Base-by-base conservation (phyloP, 2,888 invertebrate genomes). In the Calameuta idolon region DNA sequence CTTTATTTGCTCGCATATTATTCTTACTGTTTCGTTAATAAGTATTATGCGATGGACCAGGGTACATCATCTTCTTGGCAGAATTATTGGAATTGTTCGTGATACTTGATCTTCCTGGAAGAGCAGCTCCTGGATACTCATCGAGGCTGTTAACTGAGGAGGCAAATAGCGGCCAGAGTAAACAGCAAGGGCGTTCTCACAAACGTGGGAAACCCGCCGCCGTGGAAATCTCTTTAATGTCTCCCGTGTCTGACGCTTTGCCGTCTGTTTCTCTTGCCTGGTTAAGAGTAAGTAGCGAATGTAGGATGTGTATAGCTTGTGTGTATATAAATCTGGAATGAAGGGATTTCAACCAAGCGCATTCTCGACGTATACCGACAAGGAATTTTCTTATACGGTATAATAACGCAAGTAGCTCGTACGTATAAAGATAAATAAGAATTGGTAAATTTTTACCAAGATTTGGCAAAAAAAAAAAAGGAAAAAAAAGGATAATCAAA, bases 201-300 rank as follows among this genome's bases (percentile, higher is more conserved):
- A 78, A 84, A 84, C 84, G 84, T 84, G 84, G 83, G 85, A 84
- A 85, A 80, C 83, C 31, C 71, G 71, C 71, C 12, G 33, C 31
- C 33, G 71, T 71, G 31, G 71, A 71, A 71, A 71, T 71, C 31
- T 71, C 71, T 71, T 71, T 71, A 71, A 71, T 71, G 71, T 71
- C 71, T 71, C 71, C 31, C 71, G 71, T 34, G 71, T 34, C 31
- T 34, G 71, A 71, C 31, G 31, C 71, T 34, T 34, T 71, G 31
- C 71, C 71, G 71, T 34, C 71, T 15, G 31, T 71, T 71, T 34
- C 31, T 34, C 71, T 71, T 34, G 71, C 31, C 71, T 31, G 71
- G 55, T 55, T 55, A 55, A 55, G 23, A 55, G 23, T 55, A 55
- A 55, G 55, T 55, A 55, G 23, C 2, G 23, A 55, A 23, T 55